Conservation (phyloP, 2,888 invertebrate species). For the Cistogaster globosa region DNA sequence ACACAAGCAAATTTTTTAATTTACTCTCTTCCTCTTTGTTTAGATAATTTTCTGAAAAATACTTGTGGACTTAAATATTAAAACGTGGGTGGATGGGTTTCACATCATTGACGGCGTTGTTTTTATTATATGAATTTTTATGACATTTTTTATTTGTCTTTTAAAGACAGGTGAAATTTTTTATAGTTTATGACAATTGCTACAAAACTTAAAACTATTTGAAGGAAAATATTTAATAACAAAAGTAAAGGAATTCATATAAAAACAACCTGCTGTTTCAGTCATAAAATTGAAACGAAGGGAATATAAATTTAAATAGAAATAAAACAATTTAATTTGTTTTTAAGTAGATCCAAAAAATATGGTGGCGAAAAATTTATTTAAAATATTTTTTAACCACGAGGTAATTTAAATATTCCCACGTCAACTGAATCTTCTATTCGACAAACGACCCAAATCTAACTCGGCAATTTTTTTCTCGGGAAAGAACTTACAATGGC, state of each 20-base stretch:
- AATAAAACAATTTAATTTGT: slow-evolving; percentile 5
- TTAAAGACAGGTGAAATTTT: slow-evolving; percentile 65
- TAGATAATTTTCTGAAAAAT: background rate
- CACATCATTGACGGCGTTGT: too few species aligned
- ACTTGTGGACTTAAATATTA: slow-evolving; percentile 2
- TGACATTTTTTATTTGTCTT: slow-evolving; percentile 59
- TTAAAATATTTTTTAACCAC: too few species aligned
- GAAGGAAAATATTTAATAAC: background rate
- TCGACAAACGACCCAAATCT: too few species aligned
- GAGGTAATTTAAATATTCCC: too few species aligned
- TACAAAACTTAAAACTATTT: slow-evolving; percentile 27
- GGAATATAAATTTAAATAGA: slow-evolving; percentile 24
- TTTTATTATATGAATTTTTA: slow-evolving; percentile 37
- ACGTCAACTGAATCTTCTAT: too few species aligned
- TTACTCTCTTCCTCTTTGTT: background rate
- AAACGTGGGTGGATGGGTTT: slow-evolving; percentile 41
- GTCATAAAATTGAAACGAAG: slow-evolving; percentile 18
- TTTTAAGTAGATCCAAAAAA: background rate
- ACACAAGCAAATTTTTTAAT: background rate
- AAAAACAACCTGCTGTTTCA: slow-evolving; percentile 13
- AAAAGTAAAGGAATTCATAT: background rate
- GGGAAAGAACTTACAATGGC: too few species aligned
- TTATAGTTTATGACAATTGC: slow-evolving; percentile 60
- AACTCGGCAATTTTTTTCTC: too few species aligned
- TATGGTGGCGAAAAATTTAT: too few species aligned